Percentiles rank a stretch among this genome's conserved stretches.
Conservation (phyloP, 1,140 invertebrate genomes). For the Drosophila busckii region DNA sequence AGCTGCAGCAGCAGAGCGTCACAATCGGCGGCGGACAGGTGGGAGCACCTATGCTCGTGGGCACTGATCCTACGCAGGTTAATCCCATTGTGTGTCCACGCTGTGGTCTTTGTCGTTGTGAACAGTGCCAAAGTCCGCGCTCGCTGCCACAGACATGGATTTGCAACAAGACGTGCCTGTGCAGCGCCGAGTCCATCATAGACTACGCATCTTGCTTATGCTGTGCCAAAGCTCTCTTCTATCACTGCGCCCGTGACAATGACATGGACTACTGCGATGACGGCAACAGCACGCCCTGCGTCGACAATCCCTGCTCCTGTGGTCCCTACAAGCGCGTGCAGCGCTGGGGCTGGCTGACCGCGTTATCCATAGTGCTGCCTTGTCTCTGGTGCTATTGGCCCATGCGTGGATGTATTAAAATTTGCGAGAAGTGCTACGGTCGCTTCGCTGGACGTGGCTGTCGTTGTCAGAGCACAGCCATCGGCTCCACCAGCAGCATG, state of each 20-base stretch:
- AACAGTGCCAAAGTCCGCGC: slow-evolving; percentile 90
- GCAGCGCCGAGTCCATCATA: slow-evolving; percentile 90
- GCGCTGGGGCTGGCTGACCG: slow-evolving; percentile 91
- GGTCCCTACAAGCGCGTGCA: slow-evolving; percentile 84
- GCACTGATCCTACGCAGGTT: slow-evolving; percentile 49
- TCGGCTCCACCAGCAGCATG: slow-evolving; percentile 69
- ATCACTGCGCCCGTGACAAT: slow-evolving; percentile 90
- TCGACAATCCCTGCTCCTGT: slow-evolving; percentile 93
- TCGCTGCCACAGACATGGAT: slow-evolving; percentile 92
- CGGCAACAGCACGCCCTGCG: slow-evolving; percentile 83
- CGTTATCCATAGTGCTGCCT: slow-evolving; percentile 89
- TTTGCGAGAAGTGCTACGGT: slow-evolving; percentile 90
- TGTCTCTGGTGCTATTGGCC: slow-evolving; percentile 96
- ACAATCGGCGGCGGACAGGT: slow-evolving; percentile 31
- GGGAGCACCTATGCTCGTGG: slow-evolving; percentile 53
- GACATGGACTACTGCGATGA: slow-evolving; percentile 86
- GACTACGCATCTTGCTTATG: slow-evolving; percentile 95
- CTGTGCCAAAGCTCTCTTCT: slow-evolving; percentile 94
- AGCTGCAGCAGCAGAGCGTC: slow-evolving; percentile 26
- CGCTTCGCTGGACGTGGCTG: slow-evolving; percentile 84
- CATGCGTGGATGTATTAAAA: slow-evolving; percentile 87
- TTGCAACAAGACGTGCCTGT: slow-evolving; percentile 90
- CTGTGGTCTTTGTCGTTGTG: slow-evolving; percentile 92
- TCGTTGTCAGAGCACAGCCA: slow-evolving; percentile 79
- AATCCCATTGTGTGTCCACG: slow-evolving; percentile 90